phyloP scores from a whole-genome alignment of 2,113 vertebrate genomes.

The Elephantulus edwardii region DNA sequence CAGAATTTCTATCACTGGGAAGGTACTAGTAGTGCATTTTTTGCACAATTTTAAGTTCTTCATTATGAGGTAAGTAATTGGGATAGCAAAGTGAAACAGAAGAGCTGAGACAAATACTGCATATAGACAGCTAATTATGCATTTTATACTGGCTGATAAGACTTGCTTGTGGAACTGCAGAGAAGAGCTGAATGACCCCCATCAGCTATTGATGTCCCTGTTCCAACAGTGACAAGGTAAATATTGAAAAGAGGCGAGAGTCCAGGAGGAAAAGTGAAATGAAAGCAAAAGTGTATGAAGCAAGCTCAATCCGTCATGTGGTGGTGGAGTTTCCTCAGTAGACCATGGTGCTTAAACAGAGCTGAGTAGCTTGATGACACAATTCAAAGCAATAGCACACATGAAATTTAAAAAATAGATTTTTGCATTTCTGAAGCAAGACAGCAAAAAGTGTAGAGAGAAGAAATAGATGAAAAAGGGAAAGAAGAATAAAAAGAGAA shows the following conservation, averaged over 20 bases:
- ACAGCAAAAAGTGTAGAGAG: background rate
- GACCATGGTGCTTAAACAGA: background rate
- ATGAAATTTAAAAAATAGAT: background rate
- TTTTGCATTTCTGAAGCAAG: background rate
- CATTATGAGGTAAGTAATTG: slow-evolving; percentile 29
- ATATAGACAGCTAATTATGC: background rate
- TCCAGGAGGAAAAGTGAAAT: background rate
- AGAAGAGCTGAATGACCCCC: background rate
- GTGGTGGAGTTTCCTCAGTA: background rate
- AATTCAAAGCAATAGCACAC: background rate
- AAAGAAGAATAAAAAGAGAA: background rate
- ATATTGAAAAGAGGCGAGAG: background rate
- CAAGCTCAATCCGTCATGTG: background rate
- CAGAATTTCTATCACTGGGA: background rate
- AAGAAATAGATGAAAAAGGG: background rate
- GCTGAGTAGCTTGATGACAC: background rate
- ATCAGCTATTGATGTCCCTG: too few species aligned
- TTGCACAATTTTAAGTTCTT: slow-evolving; percentile 30
- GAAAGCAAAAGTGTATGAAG: background rate
- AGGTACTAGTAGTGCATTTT: background rate
- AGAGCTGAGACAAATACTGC: background rate
- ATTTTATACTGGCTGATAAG: background rate
- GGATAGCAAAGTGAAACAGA: background rate
- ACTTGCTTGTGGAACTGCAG: background rate
- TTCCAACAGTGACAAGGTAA: background rate